These are phyloP conservation scores for Dorcus parallelipipedus DNA, from an alignment of 2,888 invertebrate species.

Conservation along the genomic window DNA sequence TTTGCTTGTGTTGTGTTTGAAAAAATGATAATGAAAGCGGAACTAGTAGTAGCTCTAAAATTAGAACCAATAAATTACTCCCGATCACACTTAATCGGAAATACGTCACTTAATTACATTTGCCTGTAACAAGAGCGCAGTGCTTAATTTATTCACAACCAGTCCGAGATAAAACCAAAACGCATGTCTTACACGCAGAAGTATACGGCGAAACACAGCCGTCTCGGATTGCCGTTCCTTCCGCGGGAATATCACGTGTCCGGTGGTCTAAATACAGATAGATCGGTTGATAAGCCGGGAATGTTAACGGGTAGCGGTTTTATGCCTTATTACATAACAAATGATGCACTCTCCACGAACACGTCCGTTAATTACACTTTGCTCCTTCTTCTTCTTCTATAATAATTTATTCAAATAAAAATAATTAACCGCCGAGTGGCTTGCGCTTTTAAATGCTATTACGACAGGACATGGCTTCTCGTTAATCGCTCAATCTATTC, in stretches of 20 bases:
- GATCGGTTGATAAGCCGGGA: conserved; percentile 18
- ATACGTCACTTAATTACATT: too few relatives aligned
- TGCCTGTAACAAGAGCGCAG: too few relatives aligned
- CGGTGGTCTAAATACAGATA: conserved; percentile 12
- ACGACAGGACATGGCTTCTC: conserved; percentile 7
- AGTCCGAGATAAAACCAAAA: too few relatives aligned
- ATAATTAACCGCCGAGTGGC: background rate
- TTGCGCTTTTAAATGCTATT: background rate
- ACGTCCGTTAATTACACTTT: conserved; percentile 8
- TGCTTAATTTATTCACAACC: too few relatives aligned
- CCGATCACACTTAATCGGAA: too few relatives aligned
- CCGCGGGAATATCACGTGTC: background rate
- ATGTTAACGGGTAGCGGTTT: conserved; percentile 15
- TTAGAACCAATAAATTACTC: too few relatives aligned
- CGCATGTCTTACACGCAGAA: too few relatives aligned
- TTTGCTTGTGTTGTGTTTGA: too few relatives aligned
- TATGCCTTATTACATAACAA: conserved; percentile 3
- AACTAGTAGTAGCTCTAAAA: too few relatives aligned
- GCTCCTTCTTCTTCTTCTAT: conserved; percentile 5
- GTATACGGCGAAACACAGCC: too few relatives aligned
- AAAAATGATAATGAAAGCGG: too few relatives aligned
- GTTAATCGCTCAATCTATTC: conserved; percentile 5
- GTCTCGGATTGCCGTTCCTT: too few relatives aligned
- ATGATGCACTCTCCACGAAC: conserved; percentile 6
- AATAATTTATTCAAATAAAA: conserved; percentile 5